These are phyloP conservation scores for Hedya salicella DNA, from an alignment of 2,888 invertebrate genomes.

Conservation along the genomic window DNA sequence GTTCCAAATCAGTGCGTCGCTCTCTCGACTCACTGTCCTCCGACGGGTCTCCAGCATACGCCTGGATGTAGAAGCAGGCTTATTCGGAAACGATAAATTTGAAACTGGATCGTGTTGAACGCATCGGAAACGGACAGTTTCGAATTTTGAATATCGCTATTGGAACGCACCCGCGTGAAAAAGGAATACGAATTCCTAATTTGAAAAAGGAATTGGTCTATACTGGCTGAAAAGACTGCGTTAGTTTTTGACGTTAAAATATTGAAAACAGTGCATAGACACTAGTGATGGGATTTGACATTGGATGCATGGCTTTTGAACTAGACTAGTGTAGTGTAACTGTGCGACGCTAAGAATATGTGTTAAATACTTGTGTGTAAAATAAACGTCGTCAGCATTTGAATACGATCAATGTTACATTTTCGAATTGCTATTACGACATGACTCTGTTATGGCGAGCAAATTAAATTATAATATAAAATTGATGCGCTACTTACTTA, in stretches of 20 bases:
- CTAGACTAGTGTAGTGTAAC: constrained; percentile 16
- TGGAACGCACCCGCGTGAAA: constrained; percentile 1
- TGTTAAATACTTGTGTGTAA: constrained; percentile 33
- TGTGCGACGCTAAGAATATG: constrained; percentile 17
- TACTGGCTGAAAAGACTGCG: constrained; percentile 18
- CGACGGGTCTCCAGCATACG: constrained; percentile 74
- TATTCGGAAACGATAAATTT: constrained; percentile 33
- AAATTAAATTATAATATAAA: not conserved
- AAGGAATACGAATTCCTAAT: constrained; percentile 9
- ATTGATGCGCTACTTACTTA: too few species aligned
- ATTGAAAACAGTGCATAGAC: constrained; percentile 4
- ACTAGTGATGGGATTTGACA: constrained; percentile 17
- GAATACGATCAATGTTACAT: constrained; percentile 20
- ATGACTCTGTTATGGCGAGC: not conserved
- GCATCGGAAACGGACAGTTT: not conserved
- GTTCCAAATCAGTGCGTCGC: constrained; percentile 60
- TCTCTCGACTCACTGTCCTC: constrained; percentile 77
- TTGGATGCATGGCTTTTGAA: constrained; percentile 16
- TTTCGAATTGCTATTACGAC: constrained; percentile 34
- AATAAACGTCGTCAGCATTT: constrained; percentile 27
- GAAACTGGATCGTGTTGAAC: constrained; percentile 8
- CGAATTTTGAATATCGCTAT: not conserved
- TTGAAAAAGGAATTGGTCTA: constrained; percentile 31
- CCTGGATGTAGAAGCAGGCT: constrained; percentile 72
- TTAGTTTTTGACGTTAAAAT: not conserved